Base-by-base conservation (phyloP, 2,888 invertebrate genomes). In the Ectropis crepuscularia region DNA sequence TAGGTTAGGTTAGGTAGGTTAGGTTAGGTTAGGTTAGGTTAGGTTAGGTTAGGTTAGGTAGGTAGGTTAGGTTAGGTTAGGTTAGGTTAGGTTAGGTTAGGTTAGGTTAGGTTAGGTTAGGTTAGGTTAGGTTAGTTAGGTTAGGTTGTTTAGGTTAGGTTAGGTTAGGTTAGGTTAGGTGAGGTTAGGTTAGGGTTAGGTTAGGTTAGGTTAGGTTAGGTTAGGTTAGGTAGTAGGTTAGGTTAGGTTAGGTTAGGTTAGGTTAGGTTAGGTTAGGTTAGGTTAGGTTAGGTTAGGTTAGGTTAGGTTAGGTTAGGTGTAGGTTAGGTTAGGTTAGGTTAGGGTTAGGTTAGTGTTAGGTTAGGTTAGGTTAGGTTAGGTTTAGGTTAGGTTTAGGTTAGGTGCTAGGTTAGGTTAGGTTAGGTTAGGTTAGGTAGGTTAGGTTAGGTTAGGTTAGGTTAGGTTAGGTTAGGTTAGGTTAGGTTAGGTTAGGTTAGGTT, bases 321-420 rank as follows among this genome's bases (percentile, higher is more conserved):
- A 65, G 65, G 51, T 16, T 51, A 16, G 38, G 38, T 51, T 46
- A 46, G 51, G 51, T 51, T 51, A 67, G 64, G 63, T 63, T 68
- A 49, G n/a, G 43, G 65, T n/a, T n/a, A n/a, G 66, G 66, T 64
- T 62, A 64, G 69, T n/a, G n/a, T n/a, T 61, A 66, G 67, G n/a
- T n/a, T 70, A 70, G 68, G 68, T 51, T 51, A 51, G 51, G 51
- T 51, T 51, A 51, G 51, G 51, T 51, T 51, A 67, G 62, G 66
- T 63, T 70, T 70, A 69, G 67, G 68, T 70, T 68, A 68, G 68
- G 70, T 70, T 70, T 70, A 68, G 68, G 68, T 68, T 70, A 70
- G 68, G 68, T 70, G n/a, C n/a, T 68, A 70, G 68, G 65, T 69
- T 66, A 67, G 68, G 65, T 68, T 65, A 67, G 67, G 69, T 71